These are phyloP conservation scores for Atta colombica DNA, from an alignment of 1,140 invertebrate genomes.

Conservation along the genomic window DNA sequence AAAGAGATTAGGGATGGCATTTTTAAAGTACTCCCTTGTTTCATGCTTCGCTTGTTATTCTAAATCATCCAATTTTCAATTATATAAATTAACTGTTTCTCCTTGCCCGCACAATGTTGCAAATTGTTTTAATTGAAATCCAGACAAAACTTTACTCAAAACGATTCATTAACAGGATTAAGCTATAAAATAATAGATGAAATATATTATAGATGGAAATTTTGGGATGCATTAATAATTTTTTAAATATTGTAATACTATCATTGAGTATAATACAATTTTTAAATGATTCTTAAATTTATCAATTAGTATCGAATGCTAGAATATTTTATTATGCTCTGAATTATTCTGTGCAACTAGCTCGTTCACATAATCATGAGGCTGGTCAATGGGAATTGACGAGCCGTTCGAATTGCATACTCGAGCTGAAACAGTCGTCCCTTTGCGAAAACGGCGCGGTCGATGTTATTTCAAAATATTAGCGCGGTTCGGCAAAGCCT, in stretches of 20 bases:
- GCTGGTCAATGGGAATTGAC: constrained; percentile 32
- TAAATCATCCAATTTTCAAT: constrained; percentile 65
- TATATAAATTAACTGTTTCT: constrained; percentile 58
- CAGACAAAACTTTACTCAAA: not conserved
- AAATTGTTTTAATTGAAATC: not conserved
- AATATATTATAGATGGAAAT: not conserved
- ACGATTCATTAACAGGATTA: not conserved
- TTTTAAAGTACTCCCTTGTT: constrained; percentile 71
- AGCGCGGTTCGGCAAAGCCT: constrained; percentile 70
- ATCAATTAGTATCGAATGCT: not conserved
- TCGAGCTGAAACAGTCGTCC: constrained; percentile 48
- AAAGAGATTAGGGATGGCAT: constrained; percentile 68
- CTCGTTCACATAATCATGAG: constrained; percentile 30
- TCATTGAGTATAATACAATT: constrained; percentile 3
- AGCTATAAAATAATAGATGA: too few species aligned
- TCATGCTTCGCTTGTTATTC: constrained; percentile 12
- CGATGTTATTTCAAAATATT: constrained; percentile 82
- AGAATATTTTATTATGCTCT: not conserved
- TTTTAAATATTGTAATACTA: not conserved
- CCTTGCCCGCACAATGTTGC: not conserved
- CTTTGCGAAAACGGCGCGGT: constrained; percentile 68
- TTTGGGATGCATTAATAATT: not conserved
- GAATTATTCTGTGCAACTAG: constrained; percentile 22
- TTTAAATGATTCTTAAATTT: not conserved
- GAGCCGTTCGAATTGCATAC: constrained; percentile 68